These are phyloP conservation scores for Hucho hucho DNA, from an alignment of 2,113 vertebrate species.

Conservation along the genomic window DNA sequence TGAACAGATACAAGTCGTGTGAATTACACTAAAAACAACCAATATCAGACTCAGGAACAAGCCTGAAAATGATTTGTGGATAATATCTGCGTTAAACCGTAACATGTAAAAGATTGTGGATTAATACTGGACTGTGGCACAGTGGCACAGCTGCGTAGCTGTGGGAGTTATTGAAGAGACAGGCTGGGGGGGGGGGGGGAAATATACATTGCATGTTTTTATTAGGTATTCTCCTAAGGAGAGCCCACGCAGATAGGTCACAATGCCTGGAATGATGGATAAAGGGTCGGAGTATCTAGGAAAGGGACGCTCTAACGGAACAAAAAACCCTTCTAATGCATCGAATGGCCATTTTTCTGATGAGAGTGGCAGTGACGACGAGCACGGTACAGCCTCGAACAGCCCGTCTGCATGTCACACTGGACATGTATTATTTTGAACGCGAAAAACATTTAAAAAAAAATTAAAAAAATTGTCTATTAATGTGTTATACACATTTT, in stretches of 20 bases:
- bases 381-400: slow-evolving; percentile 75
- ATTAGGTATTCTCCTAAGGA: slow-evolving; percentile 10
- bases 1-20: background rate
- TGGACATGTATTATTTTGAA: slow-evolving; percentile 20
- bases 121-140: slow-evolving; percentile 40
- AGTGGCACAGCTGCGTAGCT: slow-evolving; percentile 48
- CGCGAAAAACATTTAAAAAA: too few species aligned
- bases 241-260: slow-evolving; percentile 1
- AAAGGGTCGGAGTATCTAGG: slow-evolving; percentile 87
- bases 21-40: background rate
- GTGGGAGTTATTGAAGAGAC: slow-evolving; percentile 33
- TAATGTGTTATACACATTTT: slow-evolving; percentile 8
- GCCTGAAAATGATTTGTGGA: background rate
- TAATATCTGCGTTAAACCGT: background rate
- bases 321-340: slow-evolving; percentile 86
- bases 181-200: too few species aligned
- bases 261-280: slow-evolving; percentile 94
- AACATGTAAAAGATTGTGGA: slow-evolving; percentile 31
- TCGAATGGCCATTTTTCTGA: slow-evolving; percentile 90
- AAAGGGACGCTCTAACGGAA: slow-evolving; percentile 84
- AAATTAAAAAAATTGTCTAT: background rate
- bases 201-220: slow-evolving; percentile 35
- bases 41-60: background rate
- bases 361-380: slow-evolving; percentile 92
- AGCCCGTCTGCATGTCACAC: background rate